Base-by-base conservation (phyloP, 2,888 invertebrate genomes). In the Schizotus pectinicornis region DNA sequence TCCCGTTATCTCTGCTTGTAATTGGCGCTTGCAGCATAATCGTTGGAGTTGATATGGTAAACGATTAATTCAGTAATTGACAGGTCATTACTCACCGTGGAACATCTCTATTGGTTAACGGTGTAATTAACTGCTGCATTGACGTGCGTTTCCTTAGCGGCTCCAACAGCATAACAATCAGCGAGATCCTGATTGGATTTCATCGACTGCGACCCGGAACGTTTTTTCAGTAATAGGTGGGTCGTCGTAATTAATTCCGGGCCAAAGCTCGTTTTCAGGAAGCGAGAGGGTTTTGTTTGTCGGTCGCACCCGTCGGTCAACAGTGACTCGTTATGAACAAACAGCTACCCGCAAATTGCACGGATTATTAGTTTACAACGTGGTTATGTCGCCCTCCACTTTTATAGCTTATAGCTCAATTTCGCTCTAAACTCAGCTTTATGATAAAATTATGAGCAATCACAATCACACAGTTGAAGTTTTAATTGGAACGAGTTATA, bases 241-340 rank as follows among this genome's bases (percentile, higher is more conserved):
- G 30, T 42, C 11, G 42, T 42, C 42, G 42, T 42, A 42, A 42
- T 42, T 42, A 42, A 42, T 42, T 42, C 32, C 32, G 42, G 42
- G 42, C 9, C 32, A 14, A 22, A 42, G 42, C 42, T 42, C 42
- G 31, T 48, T 47, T 54, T 36, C 39, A 30, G 48, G 55, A 55
- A 56, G 12, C 43, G 37, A 12, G 51, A 30, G 50, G 35, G 39
- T 41, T 39, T 11, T 68, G 63, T 67, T 68, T 66, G 64, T 61
- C 64, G 55, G 63, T 63, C 68, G 62, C 68, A 63, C 68, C 68
- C 68, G 58, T 61, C 61, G 54, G 63, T 67, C 67, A 67, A 67
- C 68, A 67, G 54, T 65, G 65, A 60, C 56, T 63, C 65, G 65
- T 59, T 63, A 60, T 59, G 61, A 54, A 61, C 64, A 66, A 66